These are phyloP conservation scores for Formica aserva DNA, from an alignment of 2,888 invertebrate species.

Conservation along the genomic window DNA sequence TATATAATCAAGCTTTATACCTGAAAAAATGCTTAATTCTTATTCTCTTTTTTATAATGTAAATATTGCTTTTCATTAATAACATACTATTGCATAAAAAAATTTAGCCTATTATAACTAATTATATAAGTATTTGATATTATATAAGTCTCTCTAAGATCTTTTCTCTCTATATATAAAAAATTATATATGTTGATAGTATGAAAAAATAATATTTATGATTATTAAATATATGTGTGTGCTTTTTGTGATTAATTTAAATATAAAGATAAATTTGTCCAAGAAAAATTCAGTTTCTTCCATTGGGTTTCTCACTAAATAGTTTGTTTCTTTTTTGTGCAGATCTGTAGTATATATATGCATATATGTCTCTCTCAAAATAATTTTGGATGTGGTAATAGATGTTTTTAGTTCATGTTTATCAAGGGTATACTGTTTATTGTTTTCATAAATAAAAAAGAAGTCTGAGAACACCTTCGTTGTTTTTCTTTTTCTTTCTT, in stretches of 20 bases:
- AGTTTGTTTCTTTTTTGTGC: constrained; percentile 73
- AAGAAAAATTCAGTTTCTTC: constrained; percentile 70
- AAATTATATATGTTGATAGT: background rate
- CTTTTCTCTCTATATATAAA: background rate
- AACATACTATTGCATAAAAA: background rate
- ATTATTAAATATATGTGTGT: background rate
- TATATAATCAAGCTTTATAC: constrained; percentile 4
- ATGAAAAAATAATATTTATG: background rate
- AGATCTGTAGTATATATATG: constrained; percentile 74
- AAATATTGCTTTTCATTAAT: constrained; percentile 4
- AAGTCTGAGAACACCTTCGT: constrained; percentile 66
- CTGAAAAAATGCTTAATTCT: background rate
- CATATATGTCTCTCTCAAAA: constrained; percentile 74
- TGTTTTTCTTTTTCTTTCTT: constrained; percentile 68
- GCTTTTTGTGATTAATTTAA: background rate
- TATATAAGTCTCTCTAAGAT: background rate
- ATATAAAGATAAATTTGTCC: constrained; percentile 75
- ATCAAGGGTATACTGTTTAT: constrained; percentile 67
- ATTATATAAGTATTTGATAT: background rate
- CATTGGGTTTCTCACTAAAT: constrained; percentile 76
- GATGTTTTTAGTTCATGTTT: constrained; percentile 69
- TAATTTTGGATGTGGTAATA: constrained; percentile 74
- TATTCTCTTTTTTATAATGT: background rate
- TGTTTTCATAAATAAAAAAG: constrained; percentile 69
- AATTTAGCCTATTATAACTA: background rate